phyloP scores from a whole-genome alignment of 2,113 vertebrate genomes.

The Sterrhoptilus dennistouni region DNA sequence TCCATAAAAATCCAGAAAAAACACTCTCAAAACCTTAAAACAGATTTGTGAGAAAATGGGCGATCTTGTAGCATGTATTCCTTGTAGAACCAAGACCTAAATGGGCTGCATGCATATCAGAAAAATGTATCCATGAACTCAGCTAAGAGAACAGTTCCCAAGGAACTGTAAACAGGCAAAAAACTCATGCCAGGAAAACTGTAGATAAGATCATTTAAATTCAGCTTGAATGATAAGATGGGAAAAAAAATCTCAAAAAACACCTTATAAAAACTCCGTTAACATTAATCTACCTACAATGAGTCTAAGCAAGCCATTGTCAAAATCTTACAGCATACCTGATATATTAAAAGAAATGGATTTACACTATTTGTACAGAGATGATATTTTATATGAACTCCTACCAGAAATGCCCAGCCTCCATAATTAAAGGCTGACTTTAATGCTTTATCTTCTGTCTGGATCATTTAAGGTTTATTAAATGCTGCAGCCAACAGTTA shows the following conservation, averaged over 20 bases:
- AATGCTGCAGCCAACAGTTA: neutral
- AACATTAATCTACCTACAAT: neutral
- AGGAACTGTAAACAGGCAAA: neutral
- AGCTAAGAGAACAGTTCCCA: neutral
- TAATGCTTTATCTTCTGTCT: neutral
- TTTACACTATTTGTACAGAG: neutral
- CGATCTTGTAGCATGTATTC: neutral
- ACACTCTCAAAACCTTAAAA: neutral
- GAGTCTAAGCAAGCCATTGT: neutral
- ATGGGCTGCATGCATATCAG: neutral
- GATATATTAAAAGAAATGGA: neutral
- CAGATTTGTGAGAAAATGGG: neutral
- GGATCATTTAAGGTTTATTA: neutral
- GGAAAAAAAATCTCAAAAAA: neutral
- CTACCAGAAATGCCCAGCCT: neutral
- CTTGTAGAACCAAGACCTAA: neutral
- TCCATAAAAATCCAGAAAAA: neutral
- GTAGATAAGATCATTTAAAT: neutral
- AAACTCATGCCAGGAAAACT: neutral
- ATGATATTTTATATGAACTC: neutral
- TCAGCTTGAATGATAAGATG: neutral
- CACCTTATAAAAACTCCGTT: fast-evolving
- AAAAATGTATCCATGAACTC: neutral
- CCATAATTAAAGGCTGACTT: neutral
- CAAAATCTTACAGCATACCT: neutral